These are phyloP conservation scores for Spea multiplicata DNA, from an alignment of 2,113 vertebrate species.

Conservation along the genomic window DNA sequence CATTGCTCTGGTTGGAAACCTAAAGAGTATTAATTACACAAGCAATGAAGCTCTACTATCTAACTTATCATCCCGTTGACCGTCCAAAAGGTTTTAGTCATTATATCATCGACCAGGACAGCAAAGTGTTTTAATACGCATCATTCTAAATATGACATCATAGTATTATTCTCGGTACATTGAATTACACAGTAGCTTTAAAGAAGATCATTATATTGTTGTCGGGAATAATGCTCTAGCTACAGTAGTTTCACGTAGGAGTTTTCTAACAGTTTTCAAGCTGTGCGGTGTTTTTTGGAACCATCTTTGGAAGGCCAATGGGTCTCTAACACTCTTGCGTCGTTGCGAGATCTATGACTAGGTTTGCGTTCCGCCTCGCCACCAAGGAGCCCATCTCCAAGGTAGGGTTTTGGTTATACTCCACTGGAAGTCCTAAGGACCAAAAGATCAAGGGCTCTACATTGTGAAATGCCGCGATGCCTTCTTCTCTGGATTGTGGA, in stretches of 20 bases:
- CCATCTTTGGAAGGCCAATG: constrained; percentile 27
- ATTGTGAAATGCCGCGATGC: constrained; percentile 5
- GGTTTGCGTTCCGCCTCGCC: constrained; percentile 5
- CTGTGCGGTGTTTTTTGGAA: constrained; percentile 14
- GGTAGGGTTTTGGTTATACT: constrained; percentile 15
- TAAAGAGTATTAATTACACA: neutral
- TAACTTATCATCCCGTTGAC: constrained; percentile 9
- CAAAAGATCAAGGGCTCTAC: constrained; percentile 37
- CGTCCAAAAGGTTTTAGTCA: constrained; percentile 6
- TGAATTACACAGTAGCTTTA: constrained; percentile 41
- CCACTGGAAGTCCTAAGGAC: constrained; percentile 31
- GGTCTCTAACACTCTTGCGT: constrained; percentile 25
- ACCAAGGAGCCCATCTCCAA: constrained; percentile 12
- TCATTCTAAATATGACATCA: constrained; percentile 36
- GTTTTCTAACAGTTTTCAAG: constrained; percentile 24
- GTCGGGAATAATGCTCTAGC: constrained; percentile 32
- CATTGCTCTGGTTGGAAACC: neutral
- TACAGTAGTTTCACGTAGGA: constrained; percentile 17
- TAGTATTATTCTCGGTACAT: constrained; percentile 32
- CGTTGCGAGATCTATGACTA: constrained; percentile 28
- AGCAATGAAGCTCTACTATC: neutral
- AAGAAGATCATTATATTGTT: constrained; percentile 35
- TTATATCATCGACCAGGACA: constrained; percentile 23
- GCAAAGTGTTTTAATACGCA: constrained; percentile 28
- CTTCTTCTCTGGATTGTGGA: constrained; percentile 29